phyloP scores from a whole-genome alignment of 2,797 vertebrate species.

The Lerista edwardsae region DNA sequence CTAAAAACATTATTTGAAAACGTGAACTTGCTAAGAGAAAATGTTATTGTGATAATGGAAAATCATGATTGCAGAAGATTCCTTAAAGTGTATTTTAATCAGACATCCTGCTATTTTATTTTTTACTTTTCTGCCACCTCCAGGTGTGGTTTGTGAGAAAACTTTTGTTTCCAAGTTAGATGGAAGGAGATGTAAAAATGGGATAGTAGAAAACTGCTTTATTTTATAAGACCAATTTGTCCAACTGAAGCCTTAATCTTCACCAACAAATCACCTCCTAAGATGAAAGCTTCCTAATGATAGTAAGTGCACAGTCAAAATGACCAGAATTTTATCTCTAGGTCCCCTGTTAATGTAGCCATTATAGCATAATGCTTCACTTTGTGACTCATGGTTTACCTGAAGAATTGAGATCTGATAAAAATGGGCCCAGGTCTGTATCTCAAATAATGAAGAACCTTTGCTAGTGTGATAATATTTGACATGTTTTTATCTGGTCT shows the following conservation, averaged over 20 bases:
- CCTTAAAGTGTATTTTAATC: constrained; percentile 6
- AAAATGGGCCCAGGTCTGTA: constrained; percentile 49
- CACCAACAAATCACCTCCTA: constrained; percentile 46
- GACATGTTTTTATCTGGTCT: constrained; percentile 65
- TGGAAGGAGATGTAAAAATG: constrained; percentile 10
- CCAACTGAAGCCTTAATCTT: constrained; percentile 44
- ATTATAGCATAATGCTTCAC: constrained; percentile 23
- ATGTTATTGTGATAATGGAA: background rate
- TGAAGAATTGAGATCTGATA: constrained; percentile 50
- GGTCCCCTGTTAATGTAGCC: constrained; percentile 21
- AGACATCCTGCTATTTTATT: background rate
- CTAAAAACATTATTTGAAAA: background rate
- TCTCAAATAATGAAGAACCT: constrained; percentile 57
- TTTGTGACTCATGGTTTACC: constrained; percentile 56
- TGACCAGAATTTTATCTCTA: constrained; percentile 28
- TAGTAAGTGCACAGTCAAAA: constrained; percentile 20
- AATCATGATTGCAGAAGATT: background rate
- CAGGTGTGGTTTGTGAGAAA: background rate
- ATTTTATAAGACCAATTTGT: constrained; percentile 47
- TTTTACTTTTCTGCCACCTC: constrained; percentile 11
- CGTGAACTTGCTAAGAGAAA: constrained; percentile 1
- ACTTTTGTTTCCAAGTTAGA: constrained; percentile 27
- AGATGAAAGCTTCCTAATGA: constrained; percentile 37
- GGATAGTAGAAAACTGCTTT: constrained; percentile 24
- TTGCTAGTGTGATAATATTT: constrained; percentile 54